Evolutionary conservation across 2,113 vertebrate species (phyloP), one percentile per base, ranked within the genome.

Genomic region (Enhydra lutris): DNA sequence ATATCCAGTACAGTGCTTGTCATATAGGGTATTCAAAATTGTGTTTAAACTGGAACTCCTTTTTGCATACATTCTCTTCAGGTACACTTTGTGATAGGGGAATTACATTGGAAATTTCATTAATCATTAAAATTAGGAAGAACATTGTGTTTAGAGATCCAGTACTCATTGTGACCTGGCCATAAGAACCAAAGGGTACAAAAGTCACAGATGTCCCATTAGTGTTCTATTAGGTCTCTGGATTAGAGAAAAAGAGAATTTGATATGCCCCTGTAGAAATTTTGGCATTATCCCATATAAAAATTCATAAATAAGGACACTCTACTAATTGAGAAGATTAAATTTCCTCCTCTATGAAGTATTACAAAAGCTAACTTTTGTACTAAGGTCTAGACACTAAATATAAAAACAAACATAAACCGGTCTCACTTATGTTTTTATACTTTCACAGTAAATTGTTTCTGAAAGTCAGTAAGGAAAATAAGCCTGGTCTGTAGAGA

Each of bases 381-480:
- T 20, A 86, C 29, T 89, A 91, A 67, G 24, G 36, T 20, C 42
- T 21, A 71, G 13, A n/a, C 1, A 57, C 21, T 76, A 79, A 82
- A 88, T 91, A 93, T 89, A 90, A 93, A 95, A 96, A 87, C 8
- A 91, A 89, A 65, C 23, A 85, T 29, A 76, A 92, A 81, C 11
- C 31, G 31, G 45, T 81, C 29, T 93, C 17, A 73, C 29, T 18
- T 81, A 36, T 74, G 4, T 57, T 91, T 89, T 95, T 96, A 92
- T 79, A 12, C n/a, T 95, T 97, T 89, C n/a, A 94, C 20, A 73
- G 59, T 87, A 87, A 74, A 39, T 84, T 88, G 67, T 74, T 94
- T 94, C 81, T 94, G 45, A 52, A 74, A 88, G 36, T 93, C 84
- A 91, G 29, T 95, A 92, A 95, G 63, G 8, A 97, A 6, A 92